Evolutionary conservation across 2,113 vertebrate genomes (phyloP), one percentile per base, ranked within the genome.

Genomic region (Syrmaticus mikado): DNA sequence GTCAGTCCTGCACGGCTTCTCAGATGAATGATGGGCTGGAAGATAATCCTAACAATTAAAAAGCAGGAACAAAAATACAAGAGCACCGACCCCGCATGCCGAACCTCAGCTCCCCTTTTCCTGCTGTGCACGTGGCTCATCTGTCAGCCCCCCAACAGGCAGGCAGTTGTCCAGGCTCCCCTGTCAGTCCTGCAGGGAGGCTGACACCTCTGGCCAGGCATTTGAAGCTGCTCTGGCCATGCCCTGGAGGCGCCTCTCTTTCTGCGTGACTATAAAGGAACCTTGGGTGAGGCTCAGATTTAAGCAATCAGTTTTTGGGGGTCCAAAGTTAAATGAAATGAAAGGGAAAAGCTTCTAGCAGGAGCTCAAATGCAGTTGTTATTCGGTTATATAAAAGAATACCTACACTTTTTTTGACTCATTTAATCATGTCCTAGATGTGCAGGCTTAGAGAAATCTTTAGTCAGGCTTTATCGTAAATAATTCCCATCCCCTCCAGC

Each of bases 151-250:
- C 11, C 45, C 6, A 19, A n/a, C 0, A 0, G 20, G 30, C 62
- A 13, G 20, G 41, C 34, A 58, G 74, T 71, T 32, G 68, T 3
- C 78, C 95, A 87, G 95, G 70, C 94, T n/a, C 3, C 12, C 27
- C 79, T 95, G 95, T 95, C 90, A 85, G 72, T 94, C 95, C 62
- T n/a, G 61, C 22, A 38, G 28, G 41, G 22, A 36, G 24, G n/a
- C 20, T 91, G 95, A 94, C 90, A 93, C 75, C 79, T 93, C 82
- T 71, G 34, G 82, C 32, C 65, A 66, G 40, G 88, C 91, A 94
- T 94, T 1, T 57, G 3, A n/a, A 85, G 71, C 90, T 22, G 75
- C 28, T 25, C 77, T 81, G 70, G 79, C 55, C 82, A 14, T 61
- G 45, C 65, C 85, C 79, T 2, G 5, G 4, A 64, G 92, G 94